These are phyloP conservation scores for Toxostoma redivivum DNA, from an alignment of 2,113 vertebrate genomes.

Conservation along the genomic window DNA sequence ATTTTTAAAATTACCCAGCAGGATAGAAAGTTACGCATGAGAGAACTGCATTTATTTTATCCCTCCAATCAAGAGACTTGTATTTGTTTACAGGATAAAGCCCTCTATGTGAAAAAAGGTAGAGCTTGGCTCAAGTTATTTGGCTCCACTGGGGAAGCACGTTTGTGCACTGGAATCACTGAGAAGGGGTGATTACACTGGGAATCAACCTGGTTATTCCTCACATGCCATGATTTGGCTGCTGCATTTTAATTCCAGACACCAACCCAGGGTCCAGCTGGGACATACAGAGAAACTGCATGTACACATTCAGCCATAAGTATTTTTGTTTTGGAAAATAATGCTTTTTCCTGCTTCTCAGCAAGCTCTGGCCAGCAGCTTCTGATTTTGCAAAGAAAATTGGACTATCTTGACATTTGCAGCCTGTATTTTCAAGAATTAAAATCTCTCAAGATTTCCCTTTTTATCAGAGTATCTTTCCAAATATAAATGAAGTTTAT, in stretches of 20 bases:
- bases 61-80: conserved; percentile 6
- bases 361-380: neutral
- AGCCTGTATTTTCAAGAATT: neutral
- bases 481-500: neutral
- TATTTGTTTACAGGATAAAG: conserved; percentile 33
- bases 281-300: neutral
- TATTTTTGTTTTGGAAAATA: neutral
- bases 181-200: neutral
- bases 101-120: neutral
- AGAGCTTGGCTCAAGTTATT: neutral
- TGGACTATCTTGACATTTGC: neutral
- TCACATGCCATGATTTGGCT: neutral
- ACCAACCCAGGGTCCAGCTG: neutral
- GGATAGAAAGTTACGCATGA: conserved; percentile 14
- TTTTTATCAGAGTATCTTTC: neutral
- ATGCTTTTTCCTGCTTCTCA: neutral
- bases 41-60: neutral
- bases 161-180: neutral
- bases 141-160: neutral
- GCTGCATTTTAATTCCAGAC: neutral
- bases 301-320: neutral
- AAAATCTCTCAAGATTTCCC: neutral
- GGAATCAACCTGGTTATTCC: neutral
- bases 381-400: neutral
- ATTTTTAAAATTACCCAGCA: conserved; percentile 54